A percentile compares a stretch with the other conserved stretches of the same genome.
phyloP scores from a whole-genome alignment of 2,113 vertebrate genomes.

The Zingel zingel region DNA sequence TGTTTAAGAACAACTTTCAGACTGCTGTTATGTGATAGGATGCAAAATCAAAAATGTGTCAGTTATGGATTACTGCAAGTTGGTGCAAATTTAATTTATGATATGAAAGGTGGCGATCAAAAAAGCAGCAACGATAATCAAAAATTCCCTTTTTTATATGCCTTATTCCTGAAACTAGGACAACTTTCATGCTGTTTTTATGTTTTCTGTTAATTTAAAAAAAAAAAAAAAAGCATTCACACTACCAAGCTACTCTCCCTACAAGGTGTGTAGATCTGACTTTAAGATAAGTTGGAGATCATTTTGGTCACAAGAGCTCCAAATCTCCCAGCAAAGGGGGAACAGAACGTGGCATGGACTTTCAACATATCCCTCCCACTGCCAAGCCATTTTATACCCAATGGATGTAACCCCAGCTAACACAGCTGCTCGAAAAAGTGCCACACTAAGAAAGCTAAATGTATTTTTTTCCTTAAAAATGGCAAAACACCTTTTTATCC shows the following conservation, averaged over 20 bases:
- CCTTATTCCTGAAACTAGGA: neutral
- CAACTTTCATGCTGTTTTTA: neutral
- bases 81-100: neutral
- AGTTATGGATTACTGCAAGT: neutral
- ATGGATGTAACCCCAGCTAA: neutral
- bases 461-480: too few relatives aligned
- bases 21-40: too few relatives aligned
- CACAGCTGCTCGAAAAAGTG: constrained; percentile 4
- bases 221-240: neutral
- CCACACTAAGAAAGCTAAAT: neutral
- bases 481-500: neutral
- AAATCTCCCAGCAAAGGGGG: neutral
- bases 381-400: neutral
- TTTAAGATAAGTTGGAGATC: constrained; percentile 16
- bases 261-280: constrained; percentile 1
- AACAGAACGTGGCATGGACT: constrained; percentile 36
- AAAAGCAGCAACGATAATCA: neutral
- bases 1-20: neutral
- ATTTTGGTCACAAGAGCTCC: neutral
- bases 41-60: neutral
- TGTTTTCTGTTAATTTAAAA: too few relatives aligned
- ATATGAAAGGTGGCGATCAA: neutral
- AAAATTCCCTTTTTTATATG: neutral
- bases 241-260: neutral
- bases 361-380: constrained; percentile 40